These are phyloP conservation scores for Chrysolophus pictus DNA, from an alignment of 2,797 vertebrate genomes.

Conservation along the genomic window DNA sequence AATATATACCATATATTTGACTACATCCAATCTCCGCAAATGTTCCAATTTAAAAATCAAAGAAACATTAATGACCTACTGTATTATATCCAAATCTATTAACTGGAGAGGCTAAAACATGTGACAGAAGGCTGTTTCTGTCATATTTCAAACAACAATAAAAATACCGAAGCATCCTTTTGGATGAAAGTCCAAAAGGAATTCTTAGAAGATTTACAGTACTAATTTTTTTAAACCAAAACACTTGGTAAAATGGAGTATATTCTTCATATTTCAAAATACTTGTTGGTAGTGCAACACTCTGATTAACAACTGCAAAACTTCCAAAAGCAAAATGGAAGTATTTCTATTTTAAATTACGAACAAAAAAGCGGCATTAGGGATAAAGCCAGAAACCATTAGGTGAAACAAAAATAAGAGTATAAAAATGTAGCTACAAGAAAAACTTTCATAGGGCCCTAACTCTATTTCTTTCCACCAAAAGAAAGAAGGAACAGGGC, in stretches of 20 bases:
- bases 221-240: background rate
- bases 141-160: background rate
- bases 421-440: background rate
- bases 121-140: background rate
- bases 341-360: background rate
- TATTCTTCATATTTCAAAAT: background rate
- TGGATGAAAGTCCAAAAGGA: background rate
- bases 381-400: background rate
- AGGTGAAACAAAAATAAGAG: background rate
- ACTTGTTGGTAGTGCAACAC: background rate
- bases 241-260: background rate
- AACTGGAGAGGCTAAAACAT: background rate
- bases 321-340: background rate
- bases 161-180: background rate
- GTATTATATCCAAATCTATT: background rate
- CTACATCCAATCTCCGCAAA: background rate
- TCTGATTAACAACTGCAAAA: background rate
- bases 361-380: background rate
- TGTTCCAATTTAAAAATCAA: constrained; percentile 19
- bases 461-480: background rate
- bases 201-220: background rate
- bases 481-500: background rate
- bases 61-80: background rate
- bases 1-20: background rate
- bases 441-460: background rate